Conservation (phyloP, 2,113 vertebrate genomes). For the Melanocharis versteri region DNA sequence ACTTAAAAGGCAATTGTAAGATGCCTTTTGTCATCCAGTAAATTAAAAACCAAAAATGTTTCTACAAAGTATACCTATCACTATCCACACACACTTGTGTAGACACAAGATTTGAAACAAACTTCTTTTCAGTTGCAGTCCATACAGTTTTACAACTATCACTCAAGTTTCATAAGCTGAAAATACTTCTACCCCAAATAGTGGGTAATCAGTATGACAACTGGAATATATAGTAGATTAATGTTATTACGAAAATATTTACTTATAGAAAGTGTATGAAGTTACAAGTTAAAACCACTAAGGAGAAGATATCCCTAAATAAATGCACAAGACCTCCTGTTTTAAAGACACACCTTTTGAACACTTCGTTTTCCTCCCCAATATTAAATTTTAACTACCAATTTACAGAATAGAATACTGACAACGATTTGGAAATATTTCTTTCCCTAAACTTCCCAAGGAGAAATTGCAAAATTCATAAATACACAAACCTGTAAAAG, state of each 20-base stretch:
- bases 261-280: not conserved
- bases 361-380: not conserved
- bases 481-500: not conserved
- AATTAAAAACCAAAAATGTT: not conserved
- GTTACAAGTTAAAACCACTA: not conserved
- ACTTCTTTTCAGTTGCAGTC: not conserved
- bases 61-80: not conserved
- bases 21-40: not conserved
- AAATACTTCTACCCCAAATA: not conserved
- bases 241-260: not conserved
- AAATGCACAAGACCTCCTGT: not conserved
- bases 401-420: not conserved
- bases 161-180: not conserved
- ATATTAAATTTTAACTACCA: not conserved
- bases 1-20: not conserved
- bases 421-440: not conserved
- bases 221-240: not conserved
- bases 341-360: not conserved
- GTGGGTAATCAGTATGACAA: not conserved
- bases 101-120: not conserved
- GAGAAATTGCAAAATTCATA: not conserved
- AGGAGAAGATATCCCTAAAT: not conserved
- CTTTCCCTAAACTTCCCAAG: not conserved
- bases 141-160: not conserved
- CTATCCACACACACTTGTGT: not conserved